Evolutionary conservation across 1,140 invertebrate species (phyloP).

Genomic region (Drosophila kanapiae): DNA sequence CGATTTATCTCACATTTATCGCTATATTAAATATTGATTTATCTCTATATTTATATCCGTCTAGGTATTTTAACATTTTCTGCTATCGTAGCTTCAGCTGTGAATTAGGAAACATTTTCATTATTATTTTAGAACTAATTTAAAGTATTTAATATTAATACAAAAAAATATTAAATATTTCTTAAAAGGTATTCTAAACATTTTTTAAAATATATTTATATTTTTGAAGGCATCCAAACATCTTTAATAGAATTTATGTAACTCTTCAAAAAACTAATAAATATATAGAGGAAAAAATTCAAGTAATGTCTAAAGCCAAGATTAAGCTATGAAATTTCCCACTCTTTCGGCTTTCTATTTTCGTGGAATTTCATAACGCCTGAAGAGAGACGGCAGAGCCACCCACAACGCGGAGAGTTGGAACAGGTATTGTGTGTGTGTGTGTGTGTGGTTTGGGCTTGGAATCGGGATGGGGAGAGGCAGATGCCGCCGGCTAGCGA

Average conservation of each 20-base stretch:
- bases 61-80: too few species aligned
- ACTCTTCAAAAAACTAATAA: background rate
- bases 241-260: too few species aligned
- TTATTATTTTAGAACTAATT: too few species aligned
- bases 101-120: too few species aligned
- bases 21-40: too few species aligned
- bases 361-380: slow-evolving; percentile 2
- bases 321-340: background rate
- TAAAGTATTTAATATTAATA: background rate
- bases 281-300: background rate
- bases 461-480: slow-evolving; percentile 32
- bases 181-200: too few species aligned
- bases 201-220: too few species aligned
- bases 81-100: too few species aligned
- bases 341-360: slow-evolving; percentile 4
- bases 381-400: slow-evolving; percentile 5
- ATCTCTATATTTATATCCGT: too few species aligned
- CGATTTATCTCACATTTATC: too few species aligned
- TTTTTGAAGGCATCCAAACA: too few species aligned
- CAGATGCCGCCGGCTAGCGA: slow-evolving; percentile 62
- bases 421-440: slow-evolving; percentile 26
- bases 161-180: background rate
- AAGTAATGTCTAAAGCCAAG: background rate
- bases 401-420: slow-evolving; percentile 33
- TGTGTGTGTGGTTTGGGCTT: slow-evolving; percentile 6